Percentiles rank a stretch among this genome's conserved stretches.
phyloP scores from a whole-genome alignment of 2,888 invertebrate species.

The Bursaphelenchus okinawaensis region DNA sequence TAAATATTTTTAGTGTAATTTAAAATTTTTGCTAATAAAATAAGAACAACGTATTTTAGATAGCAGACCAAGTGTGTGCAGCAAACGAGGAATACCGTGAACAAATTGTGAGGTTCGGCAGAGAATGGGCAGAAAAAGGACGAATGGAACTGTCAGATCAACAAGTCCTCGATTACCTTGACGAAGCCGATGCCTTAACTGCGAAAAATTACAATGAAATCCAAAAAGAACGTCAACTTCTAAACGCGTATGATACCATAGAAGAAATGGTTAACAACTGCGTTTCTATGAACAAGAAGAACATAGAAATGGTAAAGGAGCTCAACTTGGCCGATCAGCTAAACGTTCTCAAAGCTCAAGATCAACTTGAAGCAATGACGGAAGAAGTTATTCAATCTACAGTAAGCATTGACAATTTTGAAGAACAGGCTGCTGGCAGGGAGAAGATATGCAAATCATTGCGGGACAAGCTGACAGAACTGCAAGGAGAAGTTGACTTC shows the following conservation, averaged over 20 bases:
- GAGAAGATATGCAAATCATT: background rate
- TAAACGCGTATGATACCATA: slow-evolving; percentile 18
- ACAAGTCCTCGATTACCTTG: slow-evolving; percentile 45
- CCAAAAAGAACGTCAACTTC: background rate
- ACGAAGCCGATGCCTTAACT: slow-evolving; percentile 17
- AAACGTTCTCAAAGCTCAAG: background rate
- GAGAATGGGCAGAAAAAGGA: slow-evolving; percentile 45
- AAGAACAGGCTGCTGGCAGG: background rate
- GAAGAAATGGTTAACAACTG: slow-evolving; percentile 27
- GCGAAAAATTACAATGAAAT: background rate
- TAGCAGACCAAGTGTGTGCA: slow-evolving; percentile 22
- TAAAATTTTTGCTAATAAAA: background rate
- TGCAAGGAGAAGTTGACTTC: background rate
- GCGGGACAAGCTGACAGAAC: background rate
- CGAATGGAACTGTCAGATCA: slow-evolving; percentile 46
- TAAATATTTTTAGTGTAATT: background rate
- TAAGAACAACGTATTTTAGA: no score
- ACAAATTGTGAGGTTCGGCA: slow-evolving; percentile 40
- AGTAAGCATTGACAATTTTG: background rate
- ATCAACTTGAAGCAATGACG: background rate
- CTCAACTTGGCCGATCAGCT: background rate
- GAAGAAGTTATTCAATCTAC: background rate
- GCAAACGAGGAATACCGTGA: slow-evolving; percentile 34
- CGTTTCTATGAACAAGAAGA: background rate
- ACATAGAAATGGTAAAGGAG: background rate